Percentiles rank a stretch among this genome's conserved stretches.
Evolutionary conservation across 1,140 invertebrate species (phyloP).

Genomic region (Antheraea pernyi): DNA sequence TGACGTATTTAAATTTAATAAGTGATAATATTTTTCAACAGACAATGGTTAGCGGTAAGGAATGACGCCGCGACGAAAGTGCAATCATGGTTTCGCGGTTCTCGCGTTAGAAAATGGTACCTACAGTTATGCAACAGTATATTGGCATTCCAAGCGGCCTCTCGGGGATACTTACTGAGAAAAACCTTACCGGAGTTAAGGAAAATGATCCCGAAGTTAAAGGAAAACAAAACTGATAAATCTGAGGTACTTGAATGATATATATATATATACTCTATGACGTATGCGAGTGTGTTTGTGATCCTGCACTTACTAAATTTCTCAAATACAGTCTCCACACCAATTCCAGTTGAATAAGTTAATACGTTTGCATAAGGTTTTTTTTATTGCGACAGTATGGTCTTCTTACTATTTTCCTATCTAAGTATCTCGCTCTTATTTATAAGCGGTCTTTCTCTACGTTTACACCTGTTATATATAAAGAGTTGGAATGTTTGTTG

Average conservation of each 20-base stretch:
- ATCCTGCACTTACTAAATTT: too few species aligned
- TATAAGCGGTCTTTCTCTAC: too few species aligned
- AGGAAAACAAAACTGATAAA: background rate
- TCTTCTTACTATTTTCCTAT: too few species aligned
- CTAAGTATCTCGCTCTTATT: too few species aligned
- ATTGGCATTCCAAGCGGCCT: constrained; percentile 86
- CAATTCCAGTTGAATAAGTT: background rate
- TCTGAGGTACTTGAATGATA: background rate
- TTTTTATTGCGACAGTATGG: too few species aligned
- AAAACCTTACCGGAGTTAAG: constrained; percentile 43
- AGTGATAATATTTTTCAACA: constrained; percentile 16
- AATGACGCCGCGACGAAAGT: constrained; percentile 86
- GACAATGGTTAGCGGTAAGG: constrained; percentile 61
- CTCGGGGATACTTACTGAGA: constrained; percentile 80
- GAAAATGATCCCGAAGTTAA: constrained; percentile 24
- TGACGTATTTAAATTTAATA: too few species aligned
- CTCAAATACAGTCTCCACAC: background rate
- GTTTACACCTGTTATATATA: too few species aligned
- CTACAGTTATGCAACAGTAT: constrained; percentile 81
- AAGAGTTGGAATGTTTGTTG: too few species aligned
- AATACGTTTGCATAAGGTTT: too few species aligned
- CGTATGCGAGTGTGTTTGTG: background rate
- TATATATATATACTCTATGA: background rate
- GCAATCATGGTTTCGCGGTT: constrained; percentile 88
- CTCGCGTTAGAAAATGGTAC: constrained; percentile 84